Percentiles rank a stretch among this genome's conserved stretches.
phyloP scores from a whole-genome alignment of 1,140 invertebrate species.

The Formica selysi region DNA sequence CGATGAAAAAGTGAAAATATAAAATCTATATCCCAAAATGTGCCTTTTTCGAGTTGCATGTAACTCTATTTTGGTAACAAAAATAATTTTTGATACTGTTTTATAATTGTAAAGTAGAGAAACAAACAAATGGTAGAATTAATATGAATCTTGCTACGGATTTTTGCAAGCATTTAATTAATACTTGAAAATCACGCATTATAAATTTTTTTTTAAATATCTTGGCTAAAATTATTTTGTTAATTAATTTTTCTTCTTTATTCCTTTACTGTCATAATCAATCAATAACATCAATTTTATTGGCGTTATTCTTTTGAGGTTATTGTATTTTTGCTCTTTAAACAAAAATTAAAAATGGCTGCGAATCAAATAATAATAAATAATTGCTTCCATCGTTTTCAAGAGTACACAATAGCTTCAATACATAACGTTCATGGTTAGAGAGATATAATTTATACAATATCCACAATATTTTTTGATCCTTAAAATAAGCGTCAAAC shows the following conservation, averaged over 20 bases:
- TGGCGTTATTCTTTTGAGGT: neutral
- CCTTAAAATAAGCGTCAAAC: constrained; percentile 57
- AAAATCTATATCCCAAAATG: neutral
- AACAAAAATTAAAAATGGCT: constrained; percentile 49
- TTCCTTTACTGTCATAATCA: constrained; percentile 3
- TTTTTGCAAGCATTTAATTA: neutral
- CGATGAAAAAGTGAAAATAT: constrained; percentile 22
- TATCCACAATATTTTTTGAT: constrained; percentile 53
- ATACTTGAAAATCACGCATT: constrained; percentile 3
- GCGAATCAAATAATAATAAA: constrained; percentile 60
- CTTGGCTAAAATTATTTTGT: constrained; percentile 10
- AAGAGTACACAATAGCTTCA: constrained; percentile 34
- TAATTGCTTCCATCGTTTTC: constrained; percentile 56
- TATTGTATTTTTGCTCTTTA: constrained; percentile 47
- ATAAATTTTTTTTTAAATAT: neutral
- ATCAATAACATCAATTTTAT: constrained; percentile 44
- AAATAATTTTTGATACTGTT: neutral
- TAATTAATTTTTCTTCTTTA: constrained; percentile 20
- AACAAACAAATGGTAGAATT: neutral
- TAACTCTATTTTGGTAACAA: neutral
- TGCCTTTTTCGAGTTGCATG: neutral
- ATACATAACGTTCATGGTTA: constrained; percentile 15
- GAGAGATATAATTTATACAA: constrained; percentile 35
- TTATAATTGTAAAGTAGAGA: neutral
- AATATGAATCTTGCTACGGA: neutral